Conservation (phyloP, 2,888 invertebrate species). For the Pomacea canaliculata region DNA sequence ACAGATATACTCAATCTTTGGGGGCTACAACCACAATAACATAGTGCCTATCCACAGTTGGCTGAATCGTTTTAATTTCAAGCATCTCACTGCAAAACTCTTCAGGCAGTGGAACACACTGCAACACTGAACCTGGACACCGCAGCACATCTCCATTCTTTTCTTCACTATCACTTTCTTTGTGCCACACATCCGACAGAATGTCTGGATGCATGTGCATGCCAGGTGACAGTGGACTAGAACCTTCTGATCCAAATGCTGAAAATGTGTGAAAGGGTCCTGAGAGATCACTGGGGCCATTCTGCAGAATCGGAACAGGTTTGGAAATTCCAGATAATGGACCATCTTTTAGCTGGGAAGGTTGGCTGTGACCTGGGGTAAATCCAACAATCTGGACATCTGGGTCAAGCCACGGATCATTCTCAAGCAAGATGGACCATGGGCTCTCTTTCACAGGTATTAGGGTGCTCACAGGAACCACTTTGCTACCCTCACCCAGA, state of each 20-base stretch:
- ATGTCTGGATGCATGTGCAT: slow-evolving; percentile 15
- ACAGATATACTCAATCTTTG: slow-evolving; percentile 13
- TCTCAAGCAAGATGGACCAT: slow-evolving; percentile 31
- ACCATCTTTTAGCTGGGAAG: slow-evolving; percentile 17
- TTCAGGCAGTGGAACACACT: slow-evolving; percentile 62
- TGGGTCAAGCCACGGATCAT: slow-evolving; percentile 47
- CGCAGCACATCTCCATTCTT: slow-evolving; percentile 22
- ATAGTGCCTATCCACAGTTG: slow-evolving; percentile 80
- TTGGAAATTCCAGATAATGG: slow-evolving; percentile 8
- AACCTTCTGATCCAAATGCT: slow-evolving; percentile 22
- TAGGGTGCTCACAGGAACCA: slow-evolving; percentile 9
- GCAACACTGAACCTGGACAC: slow-evolving; percentile 54
- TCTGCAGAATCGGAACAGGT: slow-evolving; percentile 22
- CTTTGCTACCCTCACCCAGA: slow-evolving; percentile 2
- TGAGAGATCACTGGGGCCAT: slow-evolving; percentile 33
- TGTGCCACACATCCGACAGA: slow-evolving; percentile 13
- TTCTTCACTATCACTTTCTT: slow-evolving; percentile 14
- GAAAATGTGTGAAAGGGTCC: slow-evolving; percentile 19
- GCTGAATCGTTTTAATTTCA: slow-evolving; percentile 77
- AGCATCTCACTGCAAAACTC: slow-evolving; percentile 70
- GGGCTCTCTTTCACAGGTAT: slow-evolving; percentile 23
- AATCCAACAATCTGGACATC: slow-evolving; percentile 63
- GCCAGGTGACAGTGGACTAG: slow-evolving; percentile 23
- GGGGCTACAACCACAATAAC: slow-evolving; percentile 71
- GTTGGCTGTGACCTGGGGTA: slow-evolving; percentile 47